phyloP scores from a whole-genome alignment of 1,140 invertebrate genomes.

The Leptinotarsa defecta region DNA sequence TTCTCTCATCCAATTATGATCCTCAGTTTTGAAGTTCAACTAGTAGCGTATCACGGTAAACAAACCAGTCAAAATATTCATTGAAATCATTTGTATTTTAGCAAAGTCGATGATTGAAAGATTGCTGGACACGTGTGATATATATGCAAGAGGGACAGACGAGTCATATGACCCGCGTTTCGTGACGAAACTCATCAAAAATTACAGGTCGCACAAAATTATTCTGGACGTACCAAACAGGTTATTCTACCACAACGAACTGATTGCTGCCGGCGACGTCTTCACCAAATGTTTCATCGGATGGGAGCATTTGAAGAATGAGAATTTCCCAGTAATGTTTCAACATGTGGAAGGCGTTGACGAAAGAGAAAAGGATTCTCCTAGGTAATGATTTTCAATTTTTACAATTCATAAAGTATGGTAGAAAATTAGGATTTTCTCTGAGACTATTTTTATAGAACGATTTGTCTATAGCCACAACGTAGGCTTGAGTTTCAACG shows the following conservation, averaged over 20 bases:
- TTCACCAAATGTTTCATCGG: constrained; percentile 41
- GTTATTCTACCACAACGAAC: constrained; percentile 81
- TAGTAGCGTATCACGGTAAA: too few species aligned
- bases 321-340: constrained; percentile 75
- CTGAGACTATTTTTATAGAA: too few species aligned
- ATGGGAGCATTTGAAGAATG: constrained; percentile 54
- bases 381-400: constrained; percentile 67
- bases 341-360: constrained; percentile 80
- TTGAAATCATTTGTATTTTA: constrained; percentile 23
- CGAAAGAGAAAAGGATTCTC: constrained; percentile 70
- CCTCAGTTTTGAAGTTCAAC: too few species aligned
- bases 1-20: too few species aligned
- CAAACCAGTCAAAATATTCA: background rate
- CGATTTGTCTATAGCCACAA: too few species aligned
- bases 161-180: constrained; percentile 69
- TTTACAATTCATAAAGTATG: too few species aligned
- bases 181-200: constrained; percentile 73
- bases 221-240: constrained; percentile 76
- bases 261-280: constrained; percentile 53
- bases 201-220: constrained; percentile 79
- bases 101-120: constrained; percentile 51
- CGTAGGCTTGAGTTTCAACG: too few species aligned
- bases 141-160: constrained; percentile 52
- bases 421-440: too few species aligned
- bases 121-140: constrained; percentile 43